These are phyloP conservation scores for Gymnocypris eckloni DNA, from an alignment of 2,797 vertebrate species.

Conservation along the genomic window DNA sequence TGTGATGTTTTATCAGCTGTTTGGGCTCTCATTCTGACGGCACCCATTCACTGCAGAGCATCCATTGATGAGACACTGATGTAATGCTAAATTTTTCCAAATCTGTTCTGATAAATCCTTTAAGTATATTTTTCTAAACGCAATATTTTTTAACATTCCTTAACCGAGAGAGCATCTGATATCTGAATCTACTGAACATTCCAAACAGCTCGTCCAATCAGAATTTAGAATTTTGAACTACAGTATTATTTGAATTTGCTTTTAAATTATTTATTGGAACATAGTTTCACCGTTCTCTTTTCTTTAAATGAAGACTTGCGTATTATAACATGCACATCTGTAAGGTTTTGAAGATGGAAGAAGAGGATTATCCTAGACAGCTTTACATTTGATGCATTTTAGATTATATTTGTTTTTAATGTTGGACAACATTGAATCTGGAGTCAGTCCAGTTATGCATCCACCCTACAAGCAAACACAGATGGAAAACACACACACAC, in stretches of 20 bases:
- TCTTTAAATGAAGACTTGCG: background rate
- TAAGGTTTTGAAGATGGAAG: background rate
- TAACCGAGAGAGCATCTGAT: background rate
- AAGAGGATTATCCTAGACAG: background rate
- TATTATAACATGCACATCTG: background rate
- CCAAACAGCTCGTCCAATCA: background rate
- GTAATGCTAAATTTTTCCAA: no score
- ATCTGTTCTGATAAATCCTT: no score
- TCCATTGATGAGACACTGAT: no score
- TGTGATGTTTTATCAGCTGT: no score
- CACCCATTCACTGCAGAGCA: no score
- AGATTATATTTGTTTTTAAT: conserved; percentile 6
- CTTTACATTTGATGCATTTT: background rate
- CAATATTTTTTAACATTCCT: background rate
- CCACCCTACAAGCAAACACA: conserved; percentile 51
- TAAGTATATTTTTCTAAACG: no score
- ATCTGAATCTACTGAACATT: background rate
- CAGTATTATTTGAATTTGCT: background rate
- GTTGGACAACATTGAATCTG: conserved; percentile 16
- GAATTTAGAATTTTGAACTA: background rate
- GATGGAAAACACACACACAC: background rate
- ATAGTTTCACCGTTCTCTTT: background rate
- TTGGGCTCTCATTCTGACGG: no score
- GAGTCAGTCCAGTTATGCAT: conserved; percentile 9
- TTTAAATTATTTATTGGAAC: no score